These are phyloP conservation scores for Oriolus oriolus DNA, from an alignment of 2,113 vertebrate species.

Conservation along the genomic window DNA sequence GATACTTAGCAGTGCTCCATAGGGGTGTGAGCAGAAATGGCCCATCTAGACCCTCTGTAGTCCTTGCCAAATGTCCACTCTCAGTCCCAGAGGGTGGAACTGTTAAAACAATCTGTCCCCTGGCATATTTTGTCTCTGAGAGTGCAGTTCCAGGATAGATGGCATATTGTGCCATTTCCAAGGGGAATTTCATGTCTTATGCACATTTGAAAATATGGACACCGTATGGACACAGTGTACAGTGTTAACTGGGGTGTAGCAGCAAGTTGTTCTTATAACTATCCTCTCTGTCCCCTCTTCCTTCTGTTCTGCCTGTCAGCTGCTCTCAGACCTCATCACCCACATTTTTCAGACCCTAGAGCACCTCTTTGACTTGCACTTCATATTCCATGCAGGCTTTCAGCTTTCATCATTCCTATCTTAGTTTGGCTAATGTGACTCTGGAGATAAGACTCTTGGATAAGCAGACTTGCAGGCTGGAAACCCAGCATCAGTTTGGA, in stretches of 20 bases:
- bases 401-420: neutral
- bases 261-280: neutral
- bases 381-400: neutral
- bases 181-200: neutral
- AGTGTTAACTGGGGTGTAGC: neutral
- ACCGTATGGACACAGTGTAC: neutral
- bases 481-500: neutral
- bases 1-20: neutral
- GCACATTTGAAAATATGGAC: neutral
- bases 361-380: neutral
- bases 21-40: neutral
- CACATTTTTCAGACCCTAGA: neutral
- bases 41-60: neutral
- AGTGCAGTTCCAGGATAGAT: neutral
- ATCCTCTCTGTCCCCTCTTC: neutral
- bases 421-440: neutral
- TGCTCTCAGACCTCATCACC: neutral
- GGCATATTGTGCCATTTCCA: conserved; percentile 1
- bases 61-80: neutral
- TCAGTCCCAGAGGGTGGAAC: neutral
- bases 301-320: neutral
- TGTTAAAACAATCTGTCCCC: neutral
- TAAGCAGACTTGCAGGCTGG: neutral
- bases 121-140: neutral
- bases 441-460: neutral